A percentile compares a stretch with the other conserved stretches of the same genome.
Evolutionary conservation across 2,888 invertebrate genomes (phyloP).

Genomic region (Metacarcinus magister): DNA sequence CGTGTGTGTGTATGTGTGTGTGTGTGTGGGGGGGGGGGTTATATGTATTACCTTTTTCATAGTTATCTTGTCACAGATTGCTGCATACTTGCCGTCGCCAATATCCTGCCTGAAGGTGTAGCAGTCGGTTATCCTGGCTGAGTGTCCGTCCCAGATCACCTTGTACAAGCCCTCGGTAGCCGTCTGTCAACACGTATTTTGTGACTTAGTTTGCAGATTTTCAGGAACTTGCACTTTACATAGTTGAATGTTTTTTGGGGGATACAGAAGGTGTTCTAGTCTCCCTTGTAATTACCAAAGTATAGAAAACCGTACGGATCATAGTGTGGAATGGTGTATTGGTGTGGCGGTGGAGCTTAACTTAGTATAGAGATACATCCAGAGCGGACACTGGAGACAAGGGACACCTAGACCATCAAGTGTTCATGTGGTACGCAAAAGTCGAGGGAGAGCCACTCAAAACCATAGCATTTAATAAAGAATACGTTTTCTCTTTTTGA

Average conservation of each 20-base stretch:
- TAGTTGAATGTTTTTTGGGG: not conserved
- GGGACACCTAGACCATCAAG: not conserved
- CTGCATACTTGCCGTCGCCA: constrained; percentile 69
- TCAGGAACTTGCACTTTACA: not conserved
- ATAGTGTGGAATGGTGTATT: not conserved
- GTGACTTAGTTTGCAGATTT: not conserved
- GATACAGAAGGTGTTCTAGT: not conserved
- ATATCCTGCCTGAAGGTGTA: constrained; percentile 73
- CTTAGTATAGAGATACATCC: not conserved
- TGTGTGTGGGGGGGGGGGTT: not conserved
- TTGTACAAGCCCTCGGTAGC: constrained; percentile 72
- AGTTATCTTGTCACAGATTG: constrained; percentile 77
- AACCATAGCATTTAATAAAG: too few species aligned
- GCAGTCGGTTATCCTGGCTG: constrained; percentile 71
- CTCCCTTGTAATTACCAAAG: not conserved
- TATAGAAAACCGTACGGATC: not conserved
- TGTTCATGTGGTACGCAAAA: not conserved
- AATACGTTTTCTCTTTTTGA: too few species aligned
- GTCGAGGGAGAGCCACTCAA: not conserved
- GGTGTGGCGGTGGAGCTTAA: not conserved
- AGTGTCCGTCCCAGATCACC: constrained; percentile 73
- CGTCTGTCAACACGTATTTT: not conserved
- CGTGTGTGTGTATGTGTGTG: not conserved
- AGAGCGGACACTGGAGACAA: not conserved
- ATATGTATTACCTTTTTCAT: constrained; percentile 74